Base-by-base conservation (phyloP, 2,113 vertebrate species). In the Glareola pratincola region DNA sequence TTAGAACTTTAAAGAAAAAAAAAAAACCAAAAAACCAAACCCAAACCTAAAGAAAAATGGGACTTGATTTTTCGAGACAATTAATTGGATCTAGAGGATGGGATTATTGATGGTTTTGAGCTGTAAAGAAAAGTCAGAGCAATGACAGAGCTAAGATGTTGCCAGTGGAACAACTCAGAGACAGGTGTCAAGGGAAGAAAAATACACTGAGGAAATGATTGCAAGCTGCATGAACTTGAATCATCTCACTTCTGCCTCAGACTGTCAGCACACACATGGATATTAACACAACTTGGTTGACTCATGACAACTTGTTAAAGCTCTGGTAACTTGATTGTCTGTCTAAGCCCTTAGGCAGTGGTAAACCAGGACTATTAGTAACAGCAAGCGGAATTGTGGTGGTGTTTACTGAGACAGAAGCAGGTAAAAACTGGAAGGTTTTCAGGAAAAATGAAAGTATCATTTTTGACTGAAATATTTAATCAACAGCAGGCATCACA, bases 161-260 rank as follows among this genome's bases (percentile, higher is more conserved):
- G 66, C 62, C 69, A 76, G 48, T 78, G 48, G 62, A 91, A 79
- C 34, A 66, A 91, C 74, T 66, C 62, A 66, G 81, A 94, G 34
- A 90, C 53, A 91, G 87, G 90, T 85, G 71, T 62, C 93, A 72
- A 62, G 84, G 36, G 29, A 95, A 91, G 43, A 75, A 88, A 88
- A 93, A 90, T 26, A 64, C 23, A 78, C 47, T 21, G 60, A 72
- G 48, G 34, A 75, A 81, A 76, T 66, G 19, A 91, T 1, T 68
- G 66, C 73, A 91, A 91, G 62, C 26, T 41, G 56, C 48, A 78
- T n/a, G 47, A 92, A 90, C 48, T 51, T 79, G 83, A 82, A 76
- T 68, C 53, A 64, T 69, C 69, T 88, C 48, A 75, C 45, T 96
- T 81, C 56, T 73, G 39, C 50, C 77, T 94, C 73, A 72, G 74